Base-by-base conservation (phyloP, 2,113 vertebrate genomes). In the Chrysemys picta region DNA sequence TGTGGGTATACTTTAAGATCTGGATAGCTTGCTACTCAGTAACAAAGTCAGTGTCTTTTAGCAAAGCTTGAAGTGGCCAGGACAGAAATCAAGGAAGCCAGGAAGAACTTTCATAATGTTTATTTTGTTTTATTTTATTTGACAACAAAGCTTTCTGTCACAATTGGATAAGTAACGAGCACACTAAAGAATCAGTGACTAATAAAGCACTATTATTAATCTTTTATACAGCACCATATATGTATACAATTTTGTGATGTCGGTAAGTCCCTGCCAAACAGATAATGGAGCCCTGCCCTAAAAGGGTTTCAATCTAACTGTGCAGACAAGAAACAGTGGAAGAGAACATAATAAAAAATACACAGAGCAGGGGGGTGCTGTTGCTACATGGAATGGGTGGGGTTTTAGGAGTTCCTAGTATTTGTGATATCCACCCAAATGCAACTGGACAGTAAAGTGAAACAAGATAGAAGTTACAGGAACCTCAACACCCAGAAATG, bases 151-250 rank as follows among this genome's bases (percentile, higher is more conserved):
- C 2, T 57, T 42, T 93, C 91, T 95, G 75, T 93, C 95, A 94
- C 0, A 22, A 62, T 89, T 89, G 89, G 81, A 17, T 92, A 92
- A 97, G 94, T 91, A 95, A 89, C 80, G 87, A 90, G 91, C 85
- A 56, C 91, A 86, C 91, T 95, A 95, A 95, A 93, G 91, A 95
- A 93, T 95, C 80, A 95, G 93, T 88, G 93, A 84, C 95, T 94
- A 95, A 94, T 96, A 97, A 97, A 97, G 53, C 35, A 10, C 76
- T 96, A 92, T 13, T 59, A 59, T 59, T 59, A 65, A 94, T 97
- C 95, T 96, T 96, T 96, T 96, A 91, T 93, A 94, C 29, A 75
- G 88, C 2, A 54, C 91, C 91, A 87, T 95, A 91, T 91, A 89
- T 17, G 75, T 94, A 89, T 90, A 45, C 92, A 89, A 86, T 82